Base-by-base conservation (phyloP, 1,140 invertebrate genomes). In the Papilio helenus region DNA sequence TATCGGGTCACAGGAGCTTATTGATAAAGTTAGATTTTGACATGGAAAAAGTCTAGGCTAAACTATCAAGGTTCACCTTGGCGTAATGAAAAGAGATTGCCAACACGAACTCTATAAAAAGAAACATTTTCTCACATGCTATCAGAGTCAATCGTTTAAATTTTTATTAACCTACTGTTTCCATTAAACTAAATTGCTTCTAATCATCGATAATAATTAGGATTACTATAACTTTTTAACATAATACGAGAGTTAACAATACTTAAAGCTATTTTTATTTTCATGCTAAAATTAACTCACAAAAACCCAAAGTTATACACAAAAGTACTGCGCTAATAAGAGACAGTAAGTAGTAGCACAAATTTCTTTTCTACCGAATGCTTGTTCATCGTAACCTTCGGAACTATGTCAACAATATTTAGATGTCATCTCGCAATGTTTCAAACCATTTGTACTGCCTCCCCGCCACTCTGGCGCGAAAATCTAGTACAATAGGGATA, bases 371-470 rank as follows among this genome's bases (percentile, higher is more conserved):
- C 2, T 29, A 16, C 26, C 12, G 2, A 68, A 68, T 16, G 14
- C 26, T 12, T 65, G 61, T 34, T 65, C 12, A 34, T 68, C 12
- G 3, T 29, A 14, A 68, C 61, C 61, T 29, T 29, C 61, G 12
- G 23, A 68, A 68, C 12, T 68, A 68, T 68, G 61, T 68, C 61
- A 68, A 68, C 26, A 68, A 68, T 29, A 68, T 68, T 68, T 16
- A 29, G 61, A 68, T 68, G 61, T 29, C 61, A 68, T 68, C 61
- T 7, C 14, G 61, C 16, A 68, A 34, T 68, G 26, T 68, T 68
- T 68, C 23, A 65, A 65, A 4, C 23, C 23, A 68, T 29, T 68
- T 68, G 18, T 68, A 29, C 58, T 34, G 26, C 18, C 26, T 18
- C 26, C 9, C 34, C 34, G 34, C 34, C 34, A 39, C 34, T 26